A percentile compares a stretch with the other conserved stretches of the same genome.
These are phyloP conservation scores for Saimiri boliviensis DNA, from an alignment of 2,113 vertebrate species.

Conservation along the genomic window DNA sequence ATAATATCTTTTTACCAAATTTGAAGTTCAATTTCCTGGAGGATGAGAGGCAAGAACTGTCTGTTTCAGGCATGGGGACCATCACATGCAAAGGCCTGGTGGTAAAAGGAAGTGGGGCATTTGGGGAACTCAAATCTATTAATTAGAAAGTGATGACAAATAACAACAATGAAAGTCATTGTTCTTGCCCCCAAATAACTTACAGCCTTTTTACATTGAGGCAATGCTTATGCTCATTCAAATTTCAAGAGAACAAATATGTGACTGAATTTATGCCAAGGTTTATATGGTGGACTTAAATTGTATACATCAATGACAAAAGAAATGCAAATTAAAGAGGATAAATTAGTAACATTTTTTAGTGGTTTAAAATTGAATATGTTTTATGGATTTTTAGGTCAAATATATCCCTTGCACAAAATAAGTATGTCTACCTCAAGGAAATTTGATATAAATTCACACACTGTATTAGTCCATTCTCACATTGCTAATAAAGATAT, in stretches of 20 bases:
- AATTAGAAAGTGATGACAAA: background rate
- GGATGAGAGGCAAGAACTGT: background rate
- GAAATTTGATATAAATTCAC: background rate
- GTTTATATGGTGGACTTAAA: background rate
- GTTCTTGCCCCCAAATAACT: background rate
- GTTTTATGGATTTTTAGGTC: background rate
- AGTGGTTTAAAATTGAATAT: background rate
- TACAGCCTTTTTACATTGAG: background rate
- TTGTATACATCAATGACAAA: background rate
- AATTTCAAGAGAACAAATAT: background rate
- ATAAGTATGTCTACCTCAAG: background rate
- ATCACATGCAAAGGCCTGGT: background rate
- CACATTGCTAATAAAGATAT: no score
- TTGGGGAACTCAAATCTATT: background rate
- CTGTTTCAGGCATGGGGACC: background rate
- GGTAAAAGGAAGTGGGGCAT: background rate
- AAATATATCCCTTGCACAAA: background rate
- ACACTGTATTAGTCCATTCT: no score
- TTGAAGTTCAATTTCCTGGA: background rate
- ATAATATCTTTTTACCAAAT: background rate
- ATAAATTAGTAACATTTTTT: background rate
- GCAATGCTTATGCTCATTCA: background rate
- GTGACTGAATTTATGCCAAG: background rate
- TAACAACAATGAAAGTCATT: background rate
- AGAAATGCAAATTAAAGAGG: background rate